Base-by-base conservation (phyloP, 2,888 invertebrate genomes). In the Timema cristinae region DNA sequence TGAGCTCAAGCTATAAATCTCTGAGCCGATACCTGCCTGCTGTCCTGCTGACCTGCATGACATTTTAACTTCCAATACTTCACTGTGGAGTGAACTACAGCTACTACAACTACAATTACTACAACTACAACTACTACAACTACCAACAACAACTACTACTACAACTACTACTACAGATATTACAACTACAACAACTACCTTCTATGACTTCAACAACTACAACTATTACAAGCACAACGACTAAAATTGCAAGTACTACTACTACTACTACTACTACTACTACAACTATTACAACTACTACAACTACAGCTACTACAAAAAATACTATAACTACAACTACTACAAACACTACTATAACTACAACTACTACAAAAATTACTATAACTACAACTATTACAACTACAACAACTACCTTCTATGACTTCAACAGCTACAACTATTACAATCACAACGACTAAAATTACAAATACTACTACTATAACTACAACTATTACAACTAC, bases 221-320 rank as follows among this genome's bases (percentile, higher is more conserved):
- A n/a, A n/a, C n/a, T n/a, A n/a, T n/a, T n/a, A n/a, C n/a, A n/a
- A n/a, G n/a, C n/a, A n/a, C n/a, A n/a, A n/a, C n/a, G n/a, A n/a
- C 11, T n/a, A n/a, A n/a, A n/a, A n/a, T n/a, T n/a, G n/a, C n/a
- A n/a, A 52, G 10, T 52, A 52, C 54, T 52, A 52, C 54, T 52
- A 52, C 54, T 11, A 52, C 54, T 52, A 52, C 54, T 52, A 52
- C 54, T 52, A 52, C 54, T n/a, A 10, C 54, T 56, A 56, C 56
- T 56, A 16, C 56, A 15, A 56, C 56, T 56, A 5, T 16, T 56
- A 8, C 6, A 15, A 56, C 8, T 56, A 56, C 6, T 56, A 56
- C 56, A 15, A 5, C 8, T 56, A 56, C 56, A 15, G 16, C 56
- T 56, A 56, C 56, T 56, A 56, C 56, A 15, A 59, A 15, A 16